Evolutionary conservation across 92 coral and sea anemone genomes (phyloP).

Genomic region (Heliopora coerulea): DNA sequence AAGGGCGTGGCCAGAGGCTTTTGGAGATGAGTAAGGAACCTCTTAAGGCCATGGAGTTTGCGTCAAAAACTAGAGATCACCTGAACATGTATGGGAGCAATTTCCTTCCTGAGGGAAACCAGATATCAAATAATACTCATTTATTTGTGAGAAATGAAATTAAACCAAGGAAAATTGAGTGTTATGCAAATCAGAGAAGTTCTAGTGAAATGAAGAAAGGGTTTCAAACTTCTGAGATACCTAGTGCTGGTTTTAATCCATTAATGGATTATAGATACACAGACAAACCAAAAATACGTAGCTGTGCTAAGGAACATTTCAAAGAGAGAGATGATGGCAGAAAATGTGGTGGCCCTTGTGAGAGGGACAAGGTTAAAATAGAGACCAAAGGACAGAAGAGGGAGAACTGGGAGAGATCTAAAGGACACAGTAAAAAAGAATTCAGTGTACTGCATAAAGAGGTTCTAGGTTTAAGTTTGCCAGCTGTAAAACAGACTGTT

Average conservation of each 20-base stretch:
- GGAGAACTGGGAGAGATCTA: too few relatives aligned
- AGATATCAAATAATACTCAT: background rate
- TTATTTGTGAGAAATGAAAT: constrained; percentile 48
- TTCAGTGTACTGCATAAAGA: too few relatives aligned
- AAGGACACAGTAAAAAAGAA: background rate
- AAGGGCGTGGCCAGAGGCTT: constrained; percentile 63
- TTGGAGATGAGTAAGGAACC: constrained; percentile 70
- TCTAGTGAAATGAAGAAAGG: constrained; percentile 58
- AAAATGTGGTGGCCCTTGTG: background rate
- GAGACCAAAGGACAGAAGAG: background rate
- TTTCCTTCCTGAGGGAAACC: background rate
- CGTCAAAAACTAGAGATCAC: constrained; percentile 51
- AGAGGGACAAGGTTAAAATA: background rate
- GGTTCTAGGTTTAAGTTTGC: background rate
- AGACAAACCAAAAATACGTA: background rate
- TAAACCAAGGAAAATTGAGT: constrained; percentile 7
- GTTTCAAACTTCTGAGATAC: constrained; percentile 62
- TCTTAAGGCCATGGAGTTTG: constrained; percentile 69
- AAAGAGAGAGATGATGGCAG: background rate
- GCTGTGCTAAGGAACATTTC: background rate
- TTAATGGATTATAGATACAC: constrained; percentile 71
- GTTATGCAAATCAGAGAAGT: constrained; percentile 16
- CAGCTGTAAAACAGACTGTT: background rate
- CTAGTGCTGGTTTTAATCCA: constrained; percentile 68
- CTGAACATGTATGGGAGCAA: constrained; percentile 8